phyloP scores from a whole-genome alignment of 64 coral and sea anemone genomes.

The Astreopora myriophthalma region DNA sequence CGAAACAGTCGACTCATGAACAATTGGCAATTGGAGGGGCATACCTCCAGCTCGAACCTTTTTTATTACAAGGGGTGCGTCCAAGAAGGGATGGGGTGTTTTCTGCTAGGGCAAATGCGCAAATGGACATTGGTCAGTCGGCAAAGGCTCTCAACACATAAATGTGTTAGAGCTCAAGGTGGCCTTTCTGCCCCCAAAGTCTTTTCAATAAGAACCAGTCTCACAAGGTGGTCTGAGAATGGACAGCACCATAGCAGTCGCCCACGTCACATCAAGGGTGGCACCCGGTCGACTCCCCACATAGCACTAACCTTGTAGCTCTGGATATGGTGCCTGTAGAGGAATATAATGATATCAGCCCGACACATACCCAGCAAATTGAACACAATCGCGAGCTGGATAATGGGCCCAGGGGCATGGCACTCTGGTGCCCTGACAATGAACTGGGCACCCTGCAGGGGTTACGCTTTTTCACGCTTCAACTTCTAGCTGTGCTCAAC shows the following conservation, averaged over 20 bases:
- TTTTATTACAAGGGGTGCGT: not conserved
- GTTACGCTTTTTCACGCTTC: constrained; percentile 5
- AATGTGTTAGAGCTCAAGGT: not conserved
- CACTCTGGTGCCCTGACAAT: not conserved
- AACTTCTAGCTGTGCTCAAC: not conserved
- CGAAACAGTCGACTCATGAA: not conserved
- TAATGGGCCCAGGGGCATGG: not conserved
- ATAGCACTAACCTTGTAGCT: not conserved
- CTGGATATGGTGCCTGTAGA: constrained; percentile 14
- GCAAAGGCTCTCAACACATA: not conserved
- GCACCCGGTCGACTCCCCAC: not conserved
- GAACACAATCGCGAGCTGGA: not conserved
- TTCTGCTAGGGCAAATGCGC: not conserved
- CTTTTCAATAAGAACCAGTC: not conserved
- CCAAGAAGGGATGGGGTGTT: not conserved
- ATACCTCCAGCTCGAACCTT: not conserved
- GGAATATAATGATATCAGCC: not conserved
- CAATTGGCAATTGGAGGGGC: not conserved
- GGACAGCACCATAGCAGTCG: constrained; percentile 8
- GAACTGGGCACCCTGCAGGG: constrained; percentile 9
- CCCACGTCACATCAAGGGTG: constrained; percentile 10
- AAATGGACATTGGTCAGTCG: not conserved
- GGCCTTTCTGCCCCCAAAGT: not conserved
- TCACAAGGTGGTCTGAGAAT: constrained; percentile 24
- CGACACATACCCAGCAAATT: no score